Percentiles rank a stretch among this genome's conserved stretches.
These are phyloP conservation scores for Mormyrops attenuatus DNA, from an alignment of 2,797 vertebrate species.

Conservation along the genomic window DNA sequence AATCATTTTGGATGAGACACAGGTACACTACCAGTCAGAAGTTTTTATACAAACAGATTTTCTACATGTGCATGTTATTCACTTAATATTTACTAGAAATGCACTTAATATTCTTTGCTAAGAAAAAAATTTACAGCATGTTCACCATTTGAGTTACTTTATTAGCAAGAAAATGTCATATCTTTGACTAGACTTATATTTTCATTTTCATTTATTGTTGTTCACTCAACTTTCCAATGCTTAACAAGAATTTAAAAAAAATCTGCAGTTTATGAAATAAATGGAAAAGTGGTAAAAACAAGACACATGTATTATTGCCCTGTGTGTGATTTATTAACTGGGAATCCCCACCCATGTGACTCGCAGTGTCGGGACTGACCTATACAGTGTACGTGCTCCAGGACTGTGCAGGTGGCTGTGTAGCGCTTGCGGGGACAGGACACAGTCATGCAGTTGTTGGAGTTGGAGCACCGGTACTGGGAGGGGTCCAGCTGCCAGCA, in stretches of 20 bases:
- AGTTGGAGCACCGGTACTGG: constrained; percentile 76
- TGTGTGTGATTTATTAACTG: background rate
- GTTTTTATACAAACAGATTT: background rate
- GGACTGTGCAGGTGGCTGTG: constrained; percentile 77
- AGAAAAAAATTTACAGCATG: background rate
- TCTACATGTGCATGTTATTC: background rate
- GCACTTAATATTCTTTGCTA: background rate
- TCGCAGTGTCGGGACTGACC: constrained; percentile 58
- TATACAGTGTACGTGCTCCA: constrained; percentile 84
- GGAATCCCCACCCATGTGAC: background rate
- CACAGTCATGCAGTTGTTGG: constrained; percentile 85
- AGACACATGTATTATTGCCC: background rate
- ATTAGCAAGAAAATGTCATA: background rate
- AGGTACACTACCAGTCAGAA: background rate
- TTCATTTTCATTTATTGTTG: background rate
- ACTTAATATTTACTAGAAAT: background rate
- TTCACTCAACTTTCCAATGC: background rate
- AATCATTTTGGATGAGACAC: background rate
- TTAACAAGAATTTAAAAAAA: background rate
- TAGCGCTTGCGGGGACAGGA: constrained; percentile 83
- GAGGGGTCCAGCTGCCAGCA: constrained; percentile 92
- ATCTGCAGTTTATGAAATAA: background rate
- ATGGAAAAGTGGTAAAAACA: background rate
- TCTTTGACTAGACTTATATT: background rate
- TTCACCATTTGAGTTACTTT: background rate